These are phyloP conservation scores for Agriotes lineatus DNA, from an alignment of 2,888 invertebrate genomes.

Conservation along the genomic window DNA sequence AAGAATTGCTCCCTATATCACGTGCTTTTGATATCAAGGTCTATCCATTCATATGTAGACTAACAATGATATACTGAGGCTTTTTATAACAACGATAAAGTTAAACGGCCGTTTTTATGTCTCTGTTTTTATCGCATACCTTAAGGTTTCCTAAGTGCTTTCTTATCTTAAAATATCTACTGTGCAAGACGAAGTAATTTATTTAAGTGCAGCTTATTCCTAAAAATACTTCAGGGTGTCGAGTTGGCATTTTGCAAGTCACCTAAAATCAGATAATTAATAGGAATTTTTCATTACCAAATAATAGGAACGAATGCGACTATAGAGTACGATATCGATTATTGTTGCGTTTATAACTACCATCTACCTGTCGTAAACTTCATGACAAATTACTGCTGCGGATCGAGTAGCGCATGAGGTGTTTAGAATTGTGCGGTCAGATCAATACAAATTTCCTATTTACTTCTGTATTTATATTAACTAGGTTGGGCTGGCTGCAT, in stretches of 20 bases:
- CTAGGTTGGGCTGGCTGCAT: too few species aligned
- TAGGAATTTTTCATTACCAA: too few species aligned
- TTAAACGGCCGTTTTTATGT: neutral
- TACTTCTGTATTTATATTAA: neutral
- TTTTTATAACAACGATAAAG: slow-evolving; percentile 5
- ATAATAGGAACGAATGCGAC: too few species aligned
- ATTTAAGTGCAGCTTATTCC: too few species aligned
- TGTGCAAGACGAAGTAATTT: too few species aligned
- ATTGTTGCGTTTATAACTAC: too few species aligned
- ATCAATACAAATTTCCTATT: neutral
- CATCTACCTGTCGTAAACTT: neutral
- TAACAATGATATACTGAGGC: neutral
- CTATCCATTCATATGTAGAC: neutral
- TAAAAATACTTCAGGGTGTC: too few species aligned
- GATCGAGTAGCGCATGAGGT: neutral
- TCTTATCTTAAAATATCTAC: neutral
- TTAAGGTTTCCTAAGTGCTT: neutral
- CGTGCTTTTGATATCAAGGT: neutral
- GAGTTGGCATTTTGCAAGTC: too few species aligned
- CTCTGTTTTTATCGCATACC: neutral
- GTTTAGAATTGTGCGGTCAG: neutral
- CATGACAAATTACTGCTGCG: neutral
- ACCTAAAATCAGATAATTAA: too few species aligned
- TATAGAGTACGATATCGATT: too few species aligned
- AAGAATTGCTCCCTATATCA: too few species aligned